phyloP scores from a whole-genome alignment of 2,888 invertebrate genomes.

The Siphonodentalium dalli region DNA sequence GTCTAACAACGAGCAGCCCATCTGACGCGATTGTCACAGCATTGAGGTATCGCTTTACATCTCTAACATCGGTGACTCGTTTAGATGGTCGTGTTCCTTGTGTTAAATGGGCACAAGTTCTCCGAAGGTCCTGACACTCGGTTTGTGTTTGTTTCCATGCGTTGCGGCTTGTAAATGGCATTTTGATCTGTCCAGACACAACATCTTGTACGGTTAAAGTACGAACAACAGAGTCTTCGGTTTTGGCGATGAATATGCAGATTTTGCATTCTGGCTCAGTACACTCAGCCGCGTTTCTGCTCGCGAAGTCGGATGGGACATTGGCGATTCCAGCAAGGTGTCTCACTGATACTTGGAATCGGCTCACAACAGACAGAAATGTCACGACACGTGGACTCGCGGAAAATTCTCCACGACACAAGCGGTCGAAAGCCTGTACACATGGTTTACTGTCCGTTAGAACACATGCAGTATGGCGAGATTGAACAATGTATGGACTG shows the following conservation, averaged over 20 bases:
- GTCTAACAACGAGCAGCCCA: slow-evolving; percentile 20
- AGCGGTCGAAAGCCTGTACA: slow-evolving; percentile 20
- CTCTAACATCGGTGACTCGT: slow-evolving; percentile 7
- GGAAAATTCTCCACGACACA: slow-evolving; percentile 26
- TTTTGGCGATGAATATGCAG: slow-evolving; percentile 1
- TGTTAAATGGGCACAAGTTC: slow-evolving; percentile 23
- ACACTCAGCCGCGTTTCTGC: slow-evolving; percentile 22
- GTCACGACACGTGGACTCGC: slow-evolving; percentile 18
- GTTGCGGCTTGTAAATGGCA: slow-evolving; percentile 22
- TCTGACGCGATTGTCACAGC: slow-evolving; percentile 11
- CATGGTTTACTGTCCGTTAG: slow-evolving; percentile 27
- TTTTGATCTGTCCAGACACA: neutral
- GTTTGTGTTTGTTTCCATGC: slow-evolving; percentile 21
- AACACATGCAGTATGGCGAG: neutral
- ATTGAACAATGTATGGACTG: slow-evolving; percentile 30
- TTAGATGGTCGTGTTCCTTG: slow-evolving; percentile 16
- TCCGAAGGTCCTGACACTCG: slow-evolving; percentile 21
- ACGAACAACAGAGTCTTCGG: slow-evolving; percentile 23
- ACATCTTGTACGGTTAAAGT: slow-evolving; percentile 9
- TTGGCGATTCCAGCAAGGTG: slow-evolving; percentile 18
- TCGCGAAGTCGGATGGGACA: slow-evolving; percentile 25
- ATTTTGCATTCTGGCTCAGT: slow-evolving; percentile 15
- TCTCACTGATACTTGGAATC: slow-evolving; percentile 17
- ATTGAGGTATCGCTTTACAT: slow-evolving; percentile 28
- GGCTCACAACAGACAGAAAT: slow-evolving; percentile 25